Evolutionary conservation across 2,113 vertebrate species (phyloP), one percentile per base, ranked within the genome.

Genomic region (Antechinus flavipes): DNA sequence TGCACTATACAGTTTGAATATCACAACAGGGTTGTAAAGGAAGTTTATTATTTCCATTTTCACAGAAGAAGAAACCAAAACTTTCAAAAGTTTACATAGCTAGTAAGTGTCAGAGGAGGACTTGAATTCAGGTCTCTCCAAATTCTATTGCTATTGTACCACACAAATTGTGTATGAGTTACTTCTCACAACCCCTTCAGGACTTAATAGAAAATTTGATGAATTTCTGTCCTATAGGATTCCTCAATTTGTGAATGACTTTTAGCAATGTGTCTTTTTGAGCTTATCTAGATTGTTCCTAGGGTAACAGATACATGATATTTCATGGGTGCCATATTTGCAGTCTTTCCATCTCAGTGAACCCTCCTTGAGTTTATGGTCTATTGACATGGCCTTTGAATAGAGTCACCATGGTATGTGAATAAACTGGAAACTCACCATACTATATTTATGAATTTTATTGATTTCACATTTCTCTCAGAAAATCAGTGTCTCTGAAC

Each of bases 371-470:
- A n/a, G 19, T 84, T 42, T 84, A 0, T 84, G 5, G 42, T 84
- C n/a, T 42, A 42, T 84, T 84, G 35, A 42, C 68, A 84, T 84
- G 23, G 68, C 68, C 68, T 84, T 84, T 84, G 68, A 84, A 84
- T 5, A 84, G 30, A 35, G 68, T 84, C n/a, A 42, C n/a, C 68
- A 84, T 42, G n/a, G 19, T 23, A 84, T 84, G 68, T 84, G 96
- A 91, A 61, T 91, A 56, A 4, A 49, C 90, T n/a, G 54, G 56
- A 47, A 92, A 93, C 95, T 95, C 22, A 22, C 24, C n/a, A 55
- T 24, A 91, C 26, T 68, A 0, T 89, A 23, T 24, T 11, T 68
- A 90, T 46, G 91, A 50, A 91, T 92, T 90, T 94, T 16, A 90
- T 89, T 56, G 11, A 49, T 90, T 54, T 90, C 90, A 55, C 3